Base-by-base conservation (phyloP, 2,888 invertebrate genomes). In the Protodeltote pygarga region DNA sequence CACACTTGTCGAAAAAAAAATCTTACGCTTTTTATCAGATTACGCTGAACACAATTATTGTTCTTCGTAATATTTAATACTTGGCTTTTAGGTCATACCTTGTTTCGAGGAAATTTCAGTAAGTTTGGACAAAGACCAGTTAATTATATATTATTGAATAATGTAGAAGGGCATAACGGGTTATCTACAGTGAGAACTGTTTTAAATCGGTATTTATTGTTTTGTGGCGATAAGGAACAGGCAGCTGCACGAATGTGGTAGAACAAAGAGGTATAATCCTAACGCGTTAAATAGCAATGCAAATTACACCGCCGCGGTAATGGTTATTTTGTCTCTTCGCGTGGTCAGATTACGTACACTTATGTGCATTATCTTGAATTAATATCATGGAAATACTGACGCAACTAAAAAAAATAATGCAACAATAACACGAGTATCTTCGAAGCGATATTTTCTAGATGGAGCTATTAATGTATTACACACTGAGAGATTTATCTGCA, bases 181-280 rank as follows among this genome's bases (percentile, higher is more conserved):
- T 83, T 86, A 87, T 87, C 85, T 81, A 48, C 72, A 75, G 76
- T 57, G 74, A 77, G 83, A 81, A 87, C 67, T 83, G 80, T 85
- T 86, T 85, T 80, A 83, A 87, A 86, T 85, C 77, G 70, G 75
- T 79, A 83, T 85, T 87, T 88, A 87, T 85, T 87, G 82, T 83
- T 81, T 67, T 68, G 65, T 55, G 33, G 70, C 84, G 90, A 92
- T 91, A 92, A 89, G 80, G 71, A 76, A 74, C 79, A 42, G 39
- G 81, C 90, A 90, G 89, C 89, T 91, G 90, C 85, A 71, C 79
- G 77, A 73, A 57, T 64, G 77, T 77, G 73, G 79, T 67, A 65
- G 80, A 86, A 90, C 90, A 91, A 90, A 90, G 89, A 81, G 72
- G 65, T 82, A 81, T 83, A 83, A 85, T 75, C 74, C 83, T 75